Conservation (phyloP, 2,888 invertebrate genomes). For the Cybosia mesomella region DNA sequence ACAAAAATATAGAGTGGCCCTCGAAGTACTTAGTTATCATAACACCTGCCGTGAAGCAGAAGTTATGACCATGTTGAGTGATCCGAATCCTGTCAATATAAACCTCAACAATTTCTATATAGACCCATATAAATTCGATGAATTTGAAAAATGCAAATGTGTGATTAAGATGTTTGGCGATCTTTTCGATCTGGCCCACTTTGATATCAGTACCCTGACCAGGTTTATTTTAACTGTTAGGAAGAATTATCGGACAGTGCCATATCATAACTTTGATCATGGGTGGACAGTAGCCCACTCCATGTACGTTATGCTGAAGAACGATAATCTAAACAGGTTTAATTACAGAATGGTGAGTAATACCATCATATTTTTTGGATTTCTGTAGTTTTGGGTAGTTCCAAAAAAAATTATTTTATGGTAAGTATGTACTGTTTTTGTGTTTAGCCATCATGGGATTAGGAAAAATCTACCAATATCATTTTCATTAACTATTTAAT, state of each 20-base stretch:
- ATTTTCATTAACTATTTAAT: no score
- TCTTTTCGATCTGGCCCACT: slow-evolving; percentile 89
- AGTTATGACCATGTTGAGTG: slow-evolving; percentile 71
- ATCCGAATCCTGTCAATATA: slow-evolving; percentile 47
- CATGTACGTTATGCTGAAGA: slow-evolving; percentile 92
- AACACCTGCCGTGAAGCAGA: slow-evolving; percentile 93
- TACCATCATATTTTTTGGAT: not conserved
- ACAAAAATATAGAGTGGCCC: slow-evolving; percentile 93
- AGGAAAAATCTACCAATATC: no score
- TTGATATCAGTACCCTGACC: slow-evolving; percentile 89
- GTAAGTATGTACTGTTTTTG: no score
- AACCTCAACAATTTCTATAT: slow-evolving; percentile 89
- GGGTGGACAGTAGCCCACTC: slow-evolving; percentile 95
- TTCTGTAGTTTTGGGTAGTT: not conserved
- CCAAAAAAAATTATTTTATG: not conserved
- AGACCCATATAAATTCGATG: slow-evolving; percentile 90
- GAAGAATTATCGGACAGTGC: slow-evolving; percentile 94
- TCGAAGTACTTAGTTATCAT: slow-evolving; percentile 95
- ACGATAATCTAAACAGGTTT: slow-evolving; percentile 60
- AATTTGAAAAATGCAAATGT: slow-evolving; percentile 90
- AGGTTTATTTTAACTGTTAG: slow-evolving; percentile 93
- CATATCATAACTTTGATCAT: slow-evolving; percentile 96
- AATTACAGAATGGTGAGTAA: slow-evolving; percentile 66
- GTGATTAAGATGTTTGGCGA: slow-evolving; percentile 92
- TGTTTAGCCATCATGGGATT: not conserved